A percentile compares a stretch with the other conserved stretches of the same genome.
These are phyloP conservation scores for Campaea margaritaria DNA, from an alignment of 2,888 invertebrate species.

Conservation along the genomic window DNA sequence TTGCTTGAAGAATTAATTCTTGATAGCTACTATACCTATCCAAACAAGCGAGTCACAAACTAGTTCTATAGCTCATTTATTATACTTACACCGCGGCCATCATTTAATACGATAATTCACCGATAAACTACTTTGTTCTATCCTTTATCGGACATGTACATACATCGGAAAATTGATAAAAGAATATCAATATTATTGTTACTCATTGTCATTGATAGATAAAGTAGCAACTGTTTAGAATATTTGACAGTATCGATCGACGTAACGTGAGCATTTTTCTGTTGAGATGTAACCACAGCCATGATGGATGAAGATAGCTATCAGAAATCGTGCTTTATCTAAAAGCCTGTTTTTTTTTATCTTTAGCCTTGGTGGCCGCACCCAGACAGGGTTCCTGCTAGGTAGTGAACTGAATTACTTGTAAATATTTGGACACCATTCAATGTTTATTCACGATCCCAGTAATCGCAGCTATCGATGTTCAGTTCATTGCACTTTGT, in stretches of 20 bases:
- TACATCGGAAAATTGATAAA: constrained; percentile 35
- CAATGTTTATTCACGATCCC: constrained; percentile 27
- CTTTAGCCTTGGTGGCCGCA: constrained; percentile 18
- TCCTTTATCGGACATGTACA: constrained; percentile 37
- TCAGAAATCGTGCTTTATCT: constrained; percentile 35
- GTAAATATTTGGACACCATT: constrained; percentile 29
- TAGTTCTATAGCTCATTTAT: constrained; percentile 22
- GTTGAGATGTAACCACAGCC: constrained; percentile 1
- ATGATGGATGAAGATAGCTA: constrained; percentile 14
- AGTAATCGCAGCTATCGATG: constrained; percentile 14
- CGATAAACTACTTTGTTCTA: constrained; percentile 40
- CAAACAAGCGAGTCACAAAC: constrained; percentile 32
- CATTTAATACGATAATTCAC: constrained; percentile 37
- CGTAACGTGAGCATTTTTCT: constrained; percentile 17
- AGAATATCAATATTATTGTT: constrained; percentile 26
- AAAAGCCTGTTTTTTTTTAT: constrained; percentile 28
- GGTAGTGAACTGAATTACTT: constrained; percentile 21
- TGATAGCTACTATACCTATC: constrained; percentile 26
- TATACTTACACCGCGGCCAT: constrained; percentile 21
- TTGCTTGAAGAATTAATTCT: constrained; percentile 16
- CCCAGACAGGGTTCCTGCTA: constrained; percentile 6
- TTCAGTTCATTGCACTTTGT: constrained; percentile 7
- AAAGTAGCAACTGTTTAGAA: not conserved
- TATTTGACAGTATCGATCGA: not conserved
- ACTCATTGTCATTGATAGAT: constrained; percentile 23